Evolutionary conservation across 2,113 vertebrate species (phyloP), one percentile per base, ranked within the genome.

Genomic region (Laticauda colubrina): DNA sequence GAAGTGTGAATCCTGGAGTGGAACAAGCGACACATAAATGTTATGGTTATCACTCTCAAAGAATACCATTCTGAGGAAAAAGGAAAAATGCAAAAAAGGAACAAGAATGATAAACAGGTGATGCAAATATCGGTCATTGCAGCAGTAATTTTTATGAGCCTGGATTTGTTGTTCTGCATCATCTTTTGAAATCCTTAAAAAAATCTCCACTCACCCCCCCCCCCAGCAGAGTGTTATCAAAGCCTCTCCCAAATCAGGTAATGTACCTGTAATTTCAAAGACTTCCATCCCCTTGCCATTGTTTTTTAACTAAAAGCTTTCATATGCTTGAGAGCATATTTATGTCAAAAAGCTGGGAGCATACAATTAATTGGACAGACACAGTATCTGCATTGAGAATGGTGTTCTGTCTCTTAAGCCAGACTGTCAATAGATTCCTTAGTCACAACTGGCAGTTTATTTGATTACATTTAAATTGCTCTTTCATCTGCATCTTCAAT

Each of bases 321-420:
- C 53, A 57, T 59, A 87, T 93, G 43, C 45, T 87, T 75, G 89
- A 91, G n/a, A 89, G 53, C 48, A 51, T 90, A 90, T 87, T 87
- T 93, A 89, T 89, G 53, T 69, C 88, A 93, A 93, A 64, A 85
- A 88, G 6, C 23, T 90, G 45, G 89, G 61, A 61, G 43, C 85
- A 81, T 94, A 88, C 59, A 94, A 93, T 87, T 91, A 93, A 87
- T 87, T n/a, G 39, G 59, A 89, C 87, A 53, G 81, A 57, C 57
- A 75, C 23, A 39, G 55, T 81, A 85, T 89, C 87, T 75, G 55
- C 56, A 88, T 87, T 89, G 56, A 75, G 90, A 88, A 81, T 69
- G 91, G 45, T 53, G 64, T 89, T 89, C 48, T 69, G 64, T 29
- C 56, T 87, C 57, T 87, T 26, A 48, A 91, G 93, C 48, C 75